These are phyloP conservation scores for Percopsis omiscomaycus DNA, from an alignment of 2,797 vertebrate species.

Conservation along the genomic window DNA sequence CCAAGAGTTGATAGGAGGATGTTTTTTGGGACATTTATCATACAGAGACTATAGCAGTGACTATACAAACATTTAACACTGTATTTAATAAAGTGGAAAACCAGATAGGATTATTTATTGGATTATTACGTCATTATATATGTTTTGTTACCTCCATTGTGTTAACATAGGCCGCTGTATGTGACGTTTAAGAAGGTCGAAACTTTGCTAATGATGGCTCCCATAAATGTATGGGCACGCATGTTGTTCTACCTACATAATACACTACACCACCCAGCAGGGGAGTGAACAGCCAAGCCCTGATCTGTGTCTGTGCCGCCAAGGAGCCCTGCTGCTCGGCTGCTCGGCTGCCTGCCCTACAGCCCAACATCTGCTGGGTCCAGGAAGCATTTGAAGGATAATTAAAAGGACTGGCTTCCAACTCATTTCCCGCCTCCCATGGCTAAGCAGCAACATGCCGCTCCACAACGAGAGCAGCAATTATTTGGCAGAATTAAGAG, in stretches of 20 bases:
- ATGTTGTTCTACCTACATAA: conserved; percentile 34
- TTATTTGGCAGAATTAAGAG: conserved; percentile 68
- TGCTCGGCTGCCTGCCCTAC: conserved; percentile 72
- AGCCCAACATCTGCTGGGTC: conserved; percentile 77
- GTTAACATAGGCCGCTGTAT: too few relatives aligned
- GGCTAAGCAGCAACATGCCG: conserved; percentile 72
- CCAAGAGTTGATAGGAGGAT: too few relatives aligned
- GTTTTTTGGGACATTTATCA: too few relatives aligned
- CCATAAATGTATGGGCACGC: conserved; percentile 8
- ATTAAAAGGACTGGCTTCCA: conserved; percentile 78
- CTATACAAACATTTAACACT: too few relatives aligned
- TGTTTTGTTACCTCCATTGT: too few relatives aligned
- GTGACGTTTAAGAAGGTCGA: too few relatives aligned
- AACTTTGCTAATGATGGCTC: too few relatives aligned
- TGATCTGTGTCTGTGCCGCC: conserved; percentile 50
- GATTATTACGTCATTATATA: too few relatives aligned
- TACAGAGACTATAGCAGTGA: too few relatives aligned
- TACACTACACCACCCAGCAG: conserved; percentile 44
- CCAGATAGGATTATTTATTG: too few relatives aligned
- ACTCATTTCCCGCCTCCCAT: conserved; percentile 77
- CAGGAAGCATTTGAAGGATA: conserved; percentile 79
- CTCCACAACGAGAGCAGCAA: conserved; percentile 65
- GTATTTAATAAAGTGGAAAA: too few relatives aligned
- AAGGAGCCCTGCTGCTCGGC: conserved; percentile 66
- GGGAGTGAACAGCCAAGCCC: conserved; percentile 42